Percentiles rank a stretch among this genome's conserved stretches.
These are phyloP conservation scores for Drosophila greeni DNA, from an alignment of 2,888 invertebrate species.

Conservation along the genomic window DNA sequence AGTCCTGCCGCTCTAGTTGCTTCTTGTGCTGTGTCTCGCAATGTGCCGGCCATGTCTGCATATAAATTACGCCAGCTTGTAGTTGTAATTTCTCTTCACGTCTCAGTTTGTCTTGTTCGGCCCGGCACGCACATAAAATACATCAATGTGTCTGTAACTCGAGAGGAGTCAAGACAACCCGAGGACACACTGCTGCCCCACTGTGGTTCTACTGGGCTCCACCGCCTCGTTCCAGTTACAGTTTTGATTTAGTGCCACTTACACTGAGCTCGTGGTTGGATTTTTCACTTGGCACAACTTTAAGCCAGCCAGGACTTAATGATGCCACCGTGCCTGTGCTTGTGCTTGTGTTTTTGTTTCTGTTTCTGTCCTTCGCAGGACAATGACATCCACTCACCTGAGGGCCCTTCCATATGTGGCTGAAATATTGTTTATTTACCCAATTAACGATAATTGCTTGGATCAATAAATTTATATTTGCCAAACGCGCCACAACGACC, in stretches of 20 bases:
- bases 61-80: conserved; percentile 68
- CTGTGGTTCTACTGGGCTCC: not conserved
- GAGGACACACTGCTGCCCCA: conserved; percentile 40
- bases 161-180: conserved; percentile 48
- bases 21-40: conserved; percentile 49
- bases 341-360: conserved; percentile 24
- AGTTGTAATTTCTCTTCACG: conserved; percentile 65
- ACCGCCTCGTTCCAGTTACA: conserved; percentile 39
- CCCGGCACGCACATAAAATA: conserved; percentile 60
- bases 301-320: conserved; percentile 49
- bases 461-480: conserved; percentile 70
- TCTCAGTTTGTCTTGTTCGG: conserved; percentile 57
- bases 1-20: conserved; percentile 2
- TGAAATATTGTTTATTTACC: conserved; percentile 67
- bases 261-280: conserved; percentile 44
- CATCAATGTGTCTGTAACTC: conserved; percentile 55
- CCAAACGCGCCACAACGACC: conserved; percentile 44
- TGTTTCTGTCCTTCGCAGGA: not conserved
- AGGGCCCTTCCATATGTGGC: conserved; percentile 38
- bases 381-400: conserved; percentile 27
- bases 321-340: conserved; percentile 35
- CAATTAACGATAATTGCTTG: conserved; percentile 70
- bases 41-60: conserved; percentile 67
- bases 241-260: conserved; percentile 68
- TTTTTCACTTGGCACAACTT: conserved; percentile 25